These are phyloP conservation scores for Achroia grisella DNA, from an alignment of 1,140 invertebrate species.

Conservation along the genomic window DNA sequence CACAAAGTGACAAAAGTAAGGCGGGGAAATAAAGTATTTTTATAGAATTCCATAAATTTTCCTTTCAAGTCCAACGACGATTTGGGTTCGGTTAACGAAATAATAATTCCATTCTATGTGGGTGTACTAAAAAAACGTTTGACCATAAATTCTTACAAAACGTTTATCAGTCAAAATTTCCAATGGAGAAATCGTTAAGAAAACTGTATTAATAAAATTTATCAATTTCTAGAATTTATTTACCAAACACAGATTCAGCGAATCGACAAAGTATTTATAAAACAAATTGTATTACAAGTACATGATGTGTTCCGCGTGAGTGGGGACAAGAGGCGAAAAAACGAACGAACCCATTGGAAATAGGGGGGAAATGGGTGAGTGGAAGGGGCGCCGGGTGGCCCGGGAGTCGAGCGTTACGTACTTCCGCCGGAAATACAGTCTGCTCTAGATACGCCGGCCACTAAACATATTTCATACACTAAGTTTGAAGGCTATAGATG, in stretches of 20 bases:
- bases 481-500: not conserved
- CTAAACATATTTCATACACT: conserved; percentile 30
- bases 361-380: conserved; percentile 20
- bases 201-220: too few relatives aligned
- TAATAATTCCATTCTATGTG: too few relatives aligned
- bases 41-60: too few relatives aligned
- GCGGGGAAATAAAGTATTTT: too few relatives aligned
- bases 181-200: not conserved
- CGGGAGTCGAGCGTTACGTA: conserved; percentile 3
- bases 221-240: not conserved
- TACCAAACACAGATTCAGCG: conserved; percentile 14
- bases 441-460: conserved; percentile 23
- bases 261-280: conserved; percentile 44
- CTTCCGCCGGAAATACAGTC: conserved; percentile 40
- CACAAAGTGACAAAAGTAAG: too few relatives aligned
- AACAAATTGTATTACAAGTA: conserved; percentile 54
- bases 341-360: conserved; percentile 56
- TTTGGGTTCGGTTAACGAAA: too few relatives aligned
- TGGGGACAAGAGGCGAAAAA: conserved; percentile 53
- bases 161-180: not conserved
- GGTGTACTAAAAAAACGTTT: too few relatives aligned
- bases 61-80: too few relatives aligned
- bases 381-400: not conserved
- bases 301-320: conserved; percentile 48
- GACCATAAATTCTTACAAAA: not conserved